A percentile compares a stretch with the other conserved stretches of the same genome.
These are phyloP conservation scores for Eucera pruinosa DNA, from an alignment of 2,888 invertebrate species.

Conservation along the genomic window DNA sequence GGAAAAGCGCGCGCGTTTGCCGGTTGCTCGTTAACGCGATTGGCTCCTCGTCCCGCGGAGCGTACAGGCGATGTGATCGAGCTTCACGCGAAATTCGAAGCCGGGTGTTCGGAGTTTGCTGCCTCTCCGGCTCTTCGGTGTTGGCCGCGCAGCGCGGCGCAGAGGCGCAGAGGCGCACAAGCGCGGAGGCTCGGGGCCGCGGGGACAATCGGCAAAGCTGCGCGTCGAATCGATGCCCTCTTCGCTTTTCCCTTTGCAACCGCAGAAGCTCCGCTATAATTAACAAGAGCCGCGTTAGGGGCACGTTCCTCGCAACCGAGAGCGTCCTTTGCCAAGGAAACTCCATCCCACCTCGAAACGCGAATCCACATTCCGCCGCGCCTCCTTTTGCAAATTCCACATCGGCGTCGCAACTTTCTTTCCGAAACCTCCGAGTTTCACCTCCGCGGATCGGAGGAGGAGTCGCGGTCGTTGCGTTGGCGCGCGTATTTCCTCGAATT, in stretches of 20 bases:
- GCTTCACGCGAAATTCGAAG: neutral
- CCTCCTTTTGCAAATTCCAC: no score
- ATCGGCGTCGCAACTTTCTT: no score
- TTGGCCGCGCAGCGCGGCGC: no score
- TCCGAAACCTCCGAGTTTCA: no score
- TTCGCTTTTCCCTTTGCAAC: conserved; percentile 12
- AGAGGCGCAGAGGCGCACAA: no score
- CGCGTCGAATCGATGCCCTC: conserved; percentile 8
- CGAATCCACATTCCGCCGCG: no score
- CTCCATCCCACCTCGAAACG: no score
- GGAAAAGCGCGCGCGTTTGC: neutral
- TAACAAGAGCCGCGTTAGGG: conserved; percentile 5
- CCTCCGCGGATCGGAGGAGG: no score
- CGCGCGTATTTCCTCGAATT: no score
- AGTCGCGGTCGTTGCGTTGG: no score
- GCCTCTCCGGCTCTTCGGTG: neutral
- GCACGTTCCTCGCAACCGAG: neutral
- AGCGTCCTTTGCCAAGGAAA: no score
- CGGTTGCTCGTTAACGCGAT: neutral
- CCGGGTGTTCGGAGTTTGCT: neutral
- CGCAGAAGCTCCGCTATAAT: neutral
- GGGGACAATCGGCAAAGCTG: conserved; percentile 20
- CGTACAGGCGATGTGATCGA: neutral
- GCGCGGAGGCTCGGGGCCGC: no score
- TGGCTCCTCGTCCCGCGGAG: neutral